A percentile compares a stretch with the other conserved stretches of the same genome.
These are phyloP conservation scores for Mustelus asterias DNA, from an alignment of 2,113 vertebrate genomes.

Conservation along the genomic window DNA sequence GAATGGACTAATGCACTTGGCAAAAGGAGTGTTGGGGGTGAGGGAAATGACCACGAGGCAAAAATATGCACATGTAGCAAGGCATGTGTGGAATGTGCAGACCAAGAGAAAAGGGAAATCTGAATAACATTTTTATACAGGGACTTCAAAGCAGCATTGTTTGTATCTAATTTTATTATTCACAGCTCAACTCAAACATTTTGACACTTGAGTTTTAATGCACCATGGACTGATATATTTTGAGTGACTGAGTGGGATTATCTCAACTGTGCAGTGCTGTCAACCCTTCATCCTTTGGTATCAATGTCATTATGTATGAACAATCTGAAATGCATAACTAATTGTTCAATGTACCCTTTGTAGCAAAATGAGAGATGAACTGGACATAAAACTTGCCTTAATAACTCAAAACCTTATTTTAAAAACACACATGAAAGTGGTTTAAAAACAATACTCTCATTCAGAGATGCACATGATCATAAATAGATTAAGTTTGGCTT, in stretches of 20 bases:
- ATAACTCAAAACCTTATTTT: neutral
- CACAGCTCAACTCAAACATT: neutral
- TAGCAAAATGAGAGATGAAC: neutral
- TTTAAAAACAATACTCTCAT: neutral
- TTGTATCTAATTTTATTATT: neutral
- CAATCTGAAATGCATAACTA: neutral
- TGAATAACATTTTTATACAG: neutral
- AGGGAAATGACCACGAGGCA: neutral
- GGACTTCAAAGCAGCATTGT: neutral
- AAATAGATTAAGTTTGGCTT: neutral
- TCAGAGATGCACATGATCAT: neutral
- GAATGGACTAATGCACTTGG: neutral
- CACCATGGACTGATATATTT: neutral
- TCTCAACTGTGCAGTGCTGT: neutral
- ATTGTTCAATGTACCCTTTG: neutral
- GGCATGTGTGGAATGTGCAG: slow-evolving; percentile 7
- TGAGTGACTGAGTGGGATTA: neutral
- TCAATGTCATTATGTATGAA: neutral
- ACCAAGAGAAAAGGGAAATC: neutral
- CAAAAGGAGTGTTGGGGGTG: neutral
- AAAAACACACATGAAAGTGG: neutral
- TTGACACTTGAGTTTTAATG: neutral
- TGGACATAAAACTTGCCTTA: neutral
- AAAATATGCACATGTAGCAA: neutral
- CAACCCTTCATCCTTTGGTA: neutral